Evolutionary conservation across 2,797 vertebrate species (phyloP).

Genomic region (Enteromius viviparus): DNA sequence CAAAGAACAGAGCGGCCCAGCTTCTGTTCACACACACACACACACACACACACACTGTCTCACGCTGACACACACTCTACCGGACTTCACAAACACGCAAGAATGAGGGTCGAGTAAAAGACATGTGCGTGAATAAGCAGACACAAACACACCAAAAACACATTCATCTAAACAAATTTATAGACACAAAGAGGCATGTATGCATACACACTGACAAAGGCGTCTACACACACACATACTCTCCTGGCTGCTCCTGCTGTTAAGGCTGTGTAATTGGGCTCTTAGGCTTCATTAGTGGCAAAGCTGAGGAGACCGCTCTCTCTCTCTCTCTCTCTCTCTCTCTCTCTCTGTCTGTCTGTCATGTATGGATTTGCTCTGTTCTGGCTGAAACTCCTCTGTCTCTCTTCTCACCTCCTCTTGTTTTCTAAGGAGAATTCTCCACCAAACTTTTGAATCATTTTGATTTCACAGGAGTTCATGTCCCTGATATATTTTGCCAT

Average conservation of each 20-base stretch:
- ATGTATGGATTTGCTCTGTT: constrained; percentile 6
- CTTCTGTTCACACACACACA: constrained; percentile 44
- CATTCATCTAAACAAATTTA: constrained; percentile 21
- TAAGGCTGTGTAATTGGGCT: constrained; percentile 66
- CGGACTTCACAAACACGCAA: constrained; percentile 1
- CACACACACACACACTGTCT: constrained; percentile 14
- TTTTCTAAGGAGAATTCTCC: constrained; percentile 5
- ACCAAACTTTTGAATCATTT: not conserved
- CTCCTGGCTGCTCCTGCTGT: constrained; percentile 55
- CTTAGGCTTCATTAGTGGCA: constrained; percentile 67
- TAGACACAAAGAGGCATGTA: constrained; percentile 25
- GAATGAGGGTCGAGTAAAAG: constrained; percentile 5
- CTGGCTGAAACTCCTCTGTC: not conserved
- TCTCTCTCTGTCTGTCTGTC: not conserved
- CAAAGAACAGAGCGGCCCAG: constrained; percentile 69
- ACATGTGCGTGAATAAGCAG: not conserved
- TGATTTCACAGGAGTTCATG: not conserved
- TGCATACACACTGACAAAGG: constrained; percentile 26
- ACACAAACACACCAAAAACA: constrained; percentile 33
- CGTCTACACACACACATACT: not conserved
- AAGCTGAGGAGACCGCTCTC: constrained; percentile 51
- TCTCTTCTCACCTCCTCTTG: not conserved
- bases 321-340: constrained; percentile 53
- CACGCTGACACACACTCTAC: constrained; percentile 25
- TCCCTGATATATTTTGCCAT: not conserved